Evolutionary conservation across 1,140 invertebrate species (phyloP).

Genomic region (Zaprionus kolodkinae): DNA sequence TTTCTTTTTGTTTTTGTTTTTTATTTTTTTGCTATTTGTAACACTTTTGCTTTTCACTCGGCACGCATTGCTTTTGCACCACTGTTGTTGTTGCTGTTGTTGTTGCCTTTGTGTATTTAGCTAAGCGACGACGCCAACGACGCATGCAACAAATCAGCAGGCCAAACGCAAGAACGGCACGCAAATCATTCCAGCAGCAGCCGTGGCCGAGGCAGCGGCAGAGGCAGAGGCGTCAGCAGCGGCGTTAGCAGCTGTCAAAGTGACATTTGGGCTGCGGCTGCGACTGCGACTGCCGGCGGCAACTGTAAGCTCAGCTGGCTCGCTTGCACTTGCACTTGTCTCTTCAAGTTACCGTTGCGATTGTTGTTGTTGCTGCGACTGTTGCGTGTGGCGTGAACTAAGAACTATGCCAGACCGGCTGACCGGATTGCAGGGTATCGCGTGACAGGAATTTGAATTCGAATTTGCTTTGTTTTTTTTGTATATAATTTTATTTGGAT

Average conservation of each 20-base stretch:
- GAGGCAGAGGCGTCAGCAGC: constrained; percentile 5
- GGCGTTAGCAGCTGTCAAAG: constrained; percentile 54
- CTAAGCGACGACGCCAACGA: constrained; percentile 50
- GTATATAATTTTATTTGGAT: constrained; percentile 3
- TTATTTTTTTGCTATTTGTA: constrained; percentile 50
- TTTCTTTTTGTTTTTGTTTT: constrained; percentile 18
- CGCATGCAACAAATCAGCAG: constrained; percentile 78
- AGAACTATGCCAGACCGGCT: constrained; percentile 34
- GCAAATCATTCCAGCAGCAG: constrained; percentile 61
- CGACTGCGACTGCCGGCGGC: constrained; percentile 52
- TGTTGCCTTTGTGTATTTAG: constrained; percentile 53
- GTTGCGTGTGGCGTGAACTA: constrained; percentile 43
- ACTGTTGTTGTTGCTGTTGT: constrained; percentile 30
- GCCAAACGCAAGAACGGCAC: constrained; percentile 75
- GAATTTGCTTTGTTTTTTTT: constrained; percentile 15
- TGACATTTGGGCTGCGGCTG: constrained; percentile 57
- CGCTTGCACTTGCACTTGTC: constrained; percentile 62
- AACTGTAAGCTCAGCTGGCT: constrained; percentile 15
- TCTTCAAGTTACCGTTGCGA: not conserved
- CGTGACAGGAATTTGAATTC: constrained; percentile 27
- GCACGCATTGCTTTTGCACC: constrained; percentile 52
- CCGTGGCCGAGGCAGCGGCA: constrained; percentile 6
- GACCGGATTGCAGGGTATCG: constrained; percentile 35
- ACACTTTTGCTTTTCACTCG: constrained; percentile 72
- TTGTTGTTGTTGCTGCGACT: constrained; percentile 13